A percentile compares a stretch with the other conserved stretches of the same genome.
These are phyloP conservation scores for Rhopalosiphum nymphaeae DNA, from an alignment of 2,888 invertebrate species.

Conservation along the genomic window DNA sequence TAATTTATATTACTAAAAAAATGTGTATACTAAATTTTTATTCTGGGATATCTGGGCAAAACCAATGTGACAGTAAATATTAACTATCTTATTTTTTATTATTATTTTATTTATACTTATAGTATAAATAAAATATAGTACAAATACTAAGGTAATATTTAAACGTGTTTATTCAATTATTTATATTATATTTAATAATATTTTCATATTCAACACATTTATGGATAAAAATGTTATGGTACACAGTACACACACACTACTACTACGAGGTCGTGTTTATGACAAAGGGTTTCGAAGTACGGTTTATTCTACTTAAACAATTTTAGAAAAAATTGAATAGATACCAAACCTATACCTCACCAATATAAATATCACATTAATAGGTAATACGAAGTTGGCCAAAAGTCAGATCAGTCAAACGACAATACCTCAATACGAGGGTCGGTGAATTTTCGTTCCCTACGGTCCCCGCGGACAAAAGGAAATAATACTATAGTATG, in stretches of 20 bases:
- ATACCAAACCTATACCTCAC: background rate
- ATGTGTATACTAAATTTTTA: background rate
- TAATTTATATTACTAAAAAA: background rate
- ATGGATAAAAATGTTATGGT: background rate
- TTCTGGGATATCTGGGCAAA: background rate
- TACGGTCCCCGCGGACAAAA: background rate
- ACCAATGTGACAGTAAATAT: background rate
- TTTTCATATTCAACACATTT: background rate
- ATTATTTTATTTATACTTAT: too few relatives aligned
- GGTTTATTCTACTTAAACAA: background rate
- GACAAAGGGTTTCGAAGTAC: background rate
- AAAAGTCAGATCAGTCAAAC: background rate
- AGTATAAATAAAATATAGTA: too few relatives aligned
- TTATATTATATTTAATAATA: background rate
- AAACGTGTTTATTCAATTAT: background rate
- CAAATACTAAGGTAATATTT: background rate
- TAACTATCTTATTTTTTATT: background rate
- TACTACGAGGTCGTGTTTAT: background rate
- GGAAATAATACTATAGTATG: background rate
- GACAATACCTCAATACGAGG: background rate
- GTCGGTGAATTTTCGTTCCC: background rate
- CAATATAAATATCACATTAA: background rate
- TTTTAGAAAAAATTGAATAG: background rate
- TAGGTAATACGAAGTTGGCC: background rate
- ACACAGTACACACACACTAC: background rate